phyloP scores from a whole-genome alignment of 2,888 invertebrate genomes.

The Brachyptera putata region DNA sequence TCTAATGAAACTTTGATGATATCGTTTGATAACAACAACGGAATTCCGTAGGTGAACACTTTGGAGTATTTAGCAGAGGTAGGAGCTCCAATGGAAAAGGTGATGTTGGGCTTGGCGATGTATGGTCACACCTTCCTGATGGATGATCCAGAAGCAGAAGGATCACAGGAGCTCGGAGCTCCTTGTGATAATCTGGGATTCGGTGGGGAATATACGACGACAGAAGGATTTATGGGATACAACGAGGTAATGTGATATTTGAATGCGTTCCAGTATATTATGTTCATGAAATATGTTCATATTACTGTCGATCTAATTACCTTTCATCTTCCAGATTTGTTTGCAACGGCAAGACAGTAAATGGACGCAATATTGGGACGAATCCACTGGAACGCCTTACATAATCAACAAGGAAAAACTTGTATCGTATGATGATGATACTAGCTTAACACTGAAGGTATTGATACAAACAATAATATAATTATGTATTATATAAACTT shows the following conservation, averaged over 20 bases:
- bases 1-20: too few species aligned
- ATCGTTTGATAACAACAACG: too few species aligned
- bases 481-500: too few species aligned
- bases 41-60: constrained; percentile 40
- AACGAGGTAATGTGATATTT: constrained; percentile 36
- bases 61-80: constrained; percentile 43
- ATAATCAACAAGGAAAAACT: constrained; percentile 59
- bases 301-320: too few species aligned
- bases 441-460: constrained; percentile 71
- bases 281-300: too few species aligned
- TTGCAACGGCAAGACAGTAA: neutral
- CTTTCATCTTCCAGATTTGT: too few species aligned
- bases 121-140: constrained; percentile 46
- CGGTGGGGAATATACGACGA: constrained; percentile 37
- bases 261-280: too few species aligned
- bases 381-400: constrained; percentile 58
- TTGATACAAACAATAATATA: constrained; percentile 42
- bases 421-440: constrained; percentile 70
- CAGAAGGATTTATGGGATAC: constrained; percentile 37
- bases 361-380: constrained; percentile 70
- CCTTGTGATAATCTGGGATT: constrained; percentile 36
- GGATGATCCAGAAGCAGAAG: constrained; percentile 34
- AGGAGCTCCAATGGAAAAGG: constrained; percentile 43
- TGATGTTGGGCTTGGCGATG: constrained; percentile 46
- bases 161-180: constrained; percentile 41